Conservation (phyloP, 2,888 invertebrate genomes). For the Leptinotarsa juncta region DNA sequence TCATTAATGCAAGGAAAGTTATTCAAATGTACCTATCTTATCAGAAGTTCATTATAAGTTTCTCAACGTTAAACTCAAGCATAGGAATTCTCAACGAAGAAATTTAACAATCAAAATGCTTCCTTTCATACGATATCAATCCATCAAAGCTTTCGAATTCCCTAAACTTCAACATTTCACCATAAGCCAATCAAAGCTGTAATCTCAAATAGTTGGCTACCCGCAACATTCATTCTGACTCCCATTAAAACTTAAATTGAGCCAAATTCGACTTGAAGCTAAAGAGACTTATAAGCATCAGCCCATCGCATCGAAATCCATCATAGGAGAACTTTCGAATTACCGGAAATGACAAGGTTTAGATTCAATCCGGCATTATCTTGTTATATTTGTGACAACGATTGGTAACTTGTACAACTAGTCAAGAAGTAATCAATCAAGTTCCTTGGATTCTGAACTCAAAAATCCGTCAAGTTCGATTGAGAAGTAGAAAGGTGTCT, state of each 20-base stretch:
- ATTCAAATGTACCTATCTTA: no score
- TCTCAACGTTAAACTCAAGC: not conserved
- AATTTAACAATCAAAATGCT: slow-evolving; percentile 1
- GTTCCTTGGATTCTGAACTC: no score
- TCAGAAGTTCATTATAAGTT: no score
- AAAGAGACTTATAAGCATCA: slow-evolving; percentile 8
- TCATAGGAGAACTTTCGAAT: not conserved
- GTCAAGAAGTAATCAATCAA: no score
- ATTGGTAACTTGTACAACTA: no score
- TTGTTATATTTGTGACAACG: no score
- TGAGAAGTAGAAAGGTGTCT: no score
- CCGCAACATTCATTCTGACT: slow-evolving; percentile 30
- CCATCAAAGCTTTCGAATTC: not conserved
- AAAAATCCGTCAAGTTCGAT: no score
- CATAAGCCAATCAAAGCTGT: not conserved
- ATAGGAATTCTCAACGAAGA: not conserved
- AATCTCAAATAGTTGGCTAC: slow-evolving; percentile 30
- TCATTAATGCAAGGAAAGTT: no score
- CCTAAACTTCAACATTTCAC: not conserved
- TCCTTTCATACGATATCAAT: not conserved
- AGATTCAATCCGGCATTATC: not conserved
- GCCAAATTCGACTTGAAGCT: slow-evolving; percentile 24
- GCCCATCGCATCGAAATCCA: not conserved
- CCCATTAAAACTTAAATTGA: slow-evolving; percentile 31
- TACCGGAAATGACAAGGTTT: not conserved